phyloP scores from a whole-genome alignment of 2,797 vertebrate genomes.

The Sebastes diploproa region DNA sequence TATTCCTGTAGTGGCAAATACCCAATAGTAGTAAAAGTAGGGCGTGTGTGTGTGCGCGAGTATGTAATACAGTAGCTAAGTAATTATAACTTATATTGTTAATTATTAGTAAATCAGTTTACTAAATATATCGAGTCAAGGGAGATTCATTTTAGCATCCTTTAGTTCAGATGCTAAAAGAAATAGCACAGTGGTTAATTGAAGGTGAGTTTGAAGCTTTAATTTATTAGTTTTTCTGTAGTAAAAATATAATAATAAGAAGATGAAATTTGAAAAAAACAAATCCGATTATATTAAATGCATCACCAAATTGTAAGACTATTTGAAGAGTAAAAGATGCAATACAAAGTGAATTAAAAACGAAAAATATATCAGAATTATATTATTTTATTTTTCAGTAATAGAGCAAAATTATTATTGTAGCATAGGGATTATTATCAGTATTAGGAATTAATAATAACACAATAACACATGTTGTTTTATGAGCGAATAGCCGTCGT shows the following conservation, averaged over 20 bases:
- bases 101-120: background rate
- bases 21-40: background rate
- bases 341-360: background rate
- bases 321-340: background rate
- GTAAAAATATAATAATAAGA: background rate
- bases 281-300: background rate
- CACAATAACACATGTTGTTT: background rate
- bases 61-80: background rate
- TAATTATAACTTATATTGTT: background rate
- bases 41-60: background rate
- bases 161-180: background rate
- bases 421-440: background rate
- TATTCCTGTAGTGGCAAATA: background rate
- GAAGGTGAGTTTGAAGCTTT: background rate
- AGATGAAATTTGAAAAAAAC: background rate
- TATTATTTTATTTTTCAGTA: background rate
- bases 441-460: background rate
- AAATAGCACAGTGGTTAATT: background rate
- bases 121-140: background rate
- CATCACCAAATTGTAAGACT: background rate
- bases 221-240: background rate
- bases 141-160: background rate
- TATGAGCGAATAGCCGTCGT: background rate
- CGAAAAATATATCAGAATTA: background rate
- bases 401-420: background rate